These are phyloP conservation scores for Megaceryle maxima DNA, from an alignment of 2,113 vertebrate genomes.

Conservation along the genomic window DNA sequence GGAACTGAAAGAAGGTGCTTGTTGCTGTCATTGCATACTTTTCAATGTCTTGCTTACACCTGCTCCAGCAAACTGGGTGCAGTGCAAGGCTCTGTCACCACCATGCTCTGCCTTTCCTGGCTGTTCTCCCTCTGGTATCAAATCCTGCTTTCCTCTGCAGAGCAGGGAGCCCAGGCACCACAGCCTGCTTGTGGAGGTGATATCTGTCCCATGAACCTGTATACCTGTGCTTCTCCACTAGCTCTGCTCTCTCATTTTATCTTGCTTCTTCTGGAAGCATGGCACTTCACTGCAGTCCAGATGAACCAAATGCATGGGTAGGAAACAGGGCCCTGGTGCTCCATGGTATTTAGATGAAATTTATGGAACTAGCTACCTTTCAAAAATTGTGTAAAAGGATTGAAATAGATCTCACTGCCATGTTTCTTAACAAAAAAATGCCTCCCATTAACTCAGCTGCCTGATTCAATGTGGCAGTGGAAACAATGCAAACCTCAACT, in stretches of 20 bases:
- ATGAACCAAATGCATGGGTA: background rate
- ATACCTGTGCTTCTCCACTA: background rate
- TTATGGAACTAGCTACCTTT: background rate
- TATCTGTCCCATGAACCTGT: background rate
- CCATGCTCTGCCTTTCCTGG: background rate
- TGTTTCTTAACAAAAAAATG: conserved; percentile 2
- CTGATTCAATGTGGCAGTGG: background rate
- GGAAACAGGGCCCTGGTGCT: background rate
- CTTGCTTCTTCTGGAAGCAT: background rate
- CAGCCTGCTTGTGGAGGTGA: background rate
- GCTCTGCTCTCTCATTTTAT: background rate
- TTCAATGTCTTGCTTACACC: background rate
- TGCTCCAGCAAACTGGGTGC: background rate
- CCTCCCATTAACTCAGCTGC: background rate
- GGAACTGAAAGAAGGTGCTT: background rate
- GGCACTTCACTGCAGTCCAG: background rate
- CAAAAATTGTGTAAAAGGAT: background rate
- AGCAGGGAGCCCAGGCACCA: background rate
- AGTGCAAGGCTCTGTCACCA: background rate
- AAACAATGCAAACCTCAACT: background rate
- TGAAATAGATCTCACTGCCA: background rate
- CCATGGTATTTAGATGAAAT: background rate
- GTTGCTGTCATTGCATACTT: background rate
- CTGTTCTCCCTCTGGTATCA: background rate
- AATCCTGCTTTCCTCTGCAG: background rate